Evolutionary conservation across 2,113 vertebrate species (phyloP).

Genomic region (Proterorhinus semilunaris): DNA sequence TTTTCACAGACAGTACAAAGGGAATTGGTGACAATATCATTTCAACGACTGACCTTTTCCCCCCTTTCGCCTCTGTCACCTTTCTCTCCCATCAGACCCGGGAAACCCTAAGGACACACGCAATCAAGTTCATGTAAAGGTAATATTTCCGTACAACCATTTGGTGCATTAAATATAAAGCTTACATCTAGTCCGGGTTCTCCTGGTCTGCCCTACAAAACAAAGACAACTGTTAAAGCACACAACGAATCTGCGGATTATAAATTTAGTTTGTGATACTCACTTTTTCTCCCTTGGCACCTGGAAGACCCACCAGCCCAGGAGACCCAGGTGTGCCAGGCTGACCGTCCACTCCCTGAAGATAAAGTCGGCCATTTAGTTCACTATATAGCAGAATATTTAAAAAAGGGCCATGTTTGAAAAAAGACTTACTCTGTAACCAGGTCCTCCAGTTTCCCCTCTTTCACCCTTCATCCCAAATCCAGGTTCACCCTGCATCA

Average conservation of each 20-base stretch:
- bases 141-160: neutral
- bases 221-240: constrained; percentile 22
- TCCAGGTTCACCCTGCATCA: constrained; percentile 78
- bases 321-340: constrained; percentile 67
- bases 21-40: neutral
- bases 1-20: neutral
- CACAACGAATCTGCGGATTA: neutral
- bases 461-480: constrained; percentile 72
- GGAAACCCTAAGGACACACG: constrained; percentile 83
- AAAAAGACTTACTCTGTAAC: constrained; percentile 59
- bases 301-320: constrained; percentile 90
- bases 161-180: constrained; percentile 40
- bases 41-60: constrained; percentile 82
- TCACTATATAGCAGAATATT: neutral
- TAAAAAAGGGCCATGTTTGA: neutral
- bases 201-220: constrained; percentile 85
- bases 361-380: neutral
- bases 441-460: constrained; percentile 68
- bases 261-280: constrained; percentile 2
- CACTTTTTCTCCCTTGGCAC: constrained; percentile 96
- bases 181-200: constrained; percentile 95
- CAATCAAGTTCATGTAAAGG: constrained; percentile 18
- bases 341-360: constrained; percentile 61
- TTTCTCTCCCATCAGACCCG: constrained; percentile 88
- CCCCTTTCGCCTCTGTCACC: constrained; percentile 88